These are phyloP conservation scores for Eulimnadia texana DNA, from an alignment of 1,140 invertebrate genomes.

Conservation along the genomic window DNA sequence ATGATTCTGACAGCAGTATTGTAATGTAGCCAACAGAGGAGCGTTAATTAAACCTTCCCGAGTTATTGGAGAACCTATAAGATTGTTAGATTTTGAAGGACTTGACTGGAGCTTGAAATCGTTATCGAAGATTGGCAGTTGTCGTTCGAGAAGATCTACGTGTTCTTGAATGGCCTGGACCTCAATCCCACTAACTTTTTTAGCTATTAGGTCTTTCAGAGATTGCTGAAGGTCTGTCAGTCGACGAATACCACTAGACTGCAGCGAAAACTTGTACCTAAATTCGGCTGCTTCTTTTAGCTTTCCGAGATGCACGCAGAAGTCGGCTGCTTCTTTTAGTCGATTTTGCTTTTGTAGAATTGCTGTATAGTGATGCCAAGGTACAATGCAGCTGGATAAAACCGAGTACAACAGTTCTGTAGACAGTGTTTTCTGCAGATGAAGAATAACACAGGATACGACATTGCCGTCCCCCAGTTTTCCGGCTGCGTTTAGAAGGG, in stretches of 20 bases:
- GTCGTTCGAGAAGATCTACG: not conserved
- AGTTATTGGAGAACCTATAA: not conserved
- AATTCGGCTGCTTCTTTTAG: not conserved
- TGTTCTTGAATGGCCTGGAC: not conserved
- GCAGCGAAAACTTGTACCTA: not conserved
- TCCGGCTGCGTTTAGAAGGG: not conserved
- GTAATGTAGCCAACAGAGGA: not conserved
- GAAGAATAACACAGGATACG: not conserved
- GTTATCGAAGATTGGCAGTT: not conserved
- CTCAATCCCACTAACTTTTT: not conserved
- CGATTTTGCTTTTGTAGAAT: conserved; percentile 6
- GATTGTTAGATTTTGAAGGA: not conserved
- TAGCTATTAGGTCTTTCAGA: not conserved
- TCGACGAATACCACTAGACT: not conserved
- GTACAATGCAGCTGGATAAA: not conserved
- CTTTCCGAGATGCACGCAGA: not conserved
- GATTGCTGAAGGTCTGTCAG: not conserved
- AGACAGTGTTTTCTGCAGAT: not conserved
- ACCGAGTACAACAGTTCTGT: not conserved
- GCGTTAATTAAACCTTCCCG: not conserved
- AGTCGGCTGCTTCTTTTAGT: not conserved
- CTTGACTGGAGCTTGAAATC: not conserved
- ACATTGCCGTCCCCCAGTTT: conserved; percentile 3
- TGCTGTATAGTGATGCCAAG: not conserved
- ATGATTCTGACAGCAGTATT: conserved; percentile 9